These are phyloP conservation scores for Lagorchestes hirsutus DNA, from an alignment of 2,797 vertebrate genomes.

Conservation along the genomic window DNA sequence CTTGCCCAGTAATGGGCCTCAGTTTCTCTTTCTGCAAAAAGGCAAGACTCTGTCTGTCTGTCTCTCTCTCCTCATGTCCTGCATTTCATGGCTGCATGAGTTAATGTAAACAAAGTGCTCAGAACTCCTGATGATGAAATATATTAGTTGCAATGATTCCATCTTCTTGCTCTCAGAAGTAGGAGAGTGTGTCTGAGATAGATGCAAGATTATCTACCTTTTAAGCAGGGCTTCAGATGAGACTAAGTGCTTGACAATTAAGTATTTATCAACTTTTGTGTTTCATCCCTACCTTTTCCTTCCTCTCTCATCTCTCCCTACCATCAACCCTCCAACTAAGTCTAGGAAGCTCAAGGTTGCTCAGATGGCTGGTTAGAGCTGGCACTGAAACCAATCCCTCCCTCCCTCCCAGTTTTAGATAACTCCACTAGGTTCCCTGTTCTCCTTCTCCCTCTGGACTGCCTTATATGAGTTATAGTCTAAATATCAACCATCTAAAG, in stretches of 20 bases:
- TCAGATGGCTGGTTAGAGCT: neutral
- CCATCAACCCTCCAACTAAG: neutral
- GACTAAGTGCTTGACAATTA: neutral
- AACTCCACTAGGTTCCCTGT: neutral
- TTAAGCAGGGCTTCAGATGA: neutral
- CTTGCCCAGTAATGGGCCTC: neutral
- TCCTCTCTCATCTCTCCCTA: neutral
- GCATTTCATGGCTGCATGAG: neutral
- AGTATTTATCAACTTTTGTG: neutral
- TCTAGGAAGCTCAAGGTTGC: neutral
- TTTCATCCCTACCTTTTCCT: neutral
- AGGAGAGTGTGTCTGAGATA: neutral
- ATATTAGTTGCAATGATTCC: neutral
- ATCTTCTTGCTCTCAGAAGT: neutral
- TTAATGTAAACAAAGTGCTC: neutral
- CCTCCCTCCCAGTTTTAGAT: neutral
- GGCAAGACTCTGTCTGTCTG: too few relatives aligned
- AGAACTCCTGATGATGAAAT: neutral
- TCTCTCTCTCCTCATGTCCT: neutral
- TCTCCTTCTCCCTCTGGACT: neutral
- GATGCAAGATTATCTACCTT: neutral
- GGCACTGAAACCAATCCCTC: neutral
- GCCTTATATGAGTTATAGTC: neutral
- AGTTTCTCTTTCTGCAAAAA: conserved; percentile 19
- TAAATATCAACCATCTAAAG: neutral